Conservation (phyloP, 2,888 invertebrate genomes). For the Hydriomena furcata region DNA sequence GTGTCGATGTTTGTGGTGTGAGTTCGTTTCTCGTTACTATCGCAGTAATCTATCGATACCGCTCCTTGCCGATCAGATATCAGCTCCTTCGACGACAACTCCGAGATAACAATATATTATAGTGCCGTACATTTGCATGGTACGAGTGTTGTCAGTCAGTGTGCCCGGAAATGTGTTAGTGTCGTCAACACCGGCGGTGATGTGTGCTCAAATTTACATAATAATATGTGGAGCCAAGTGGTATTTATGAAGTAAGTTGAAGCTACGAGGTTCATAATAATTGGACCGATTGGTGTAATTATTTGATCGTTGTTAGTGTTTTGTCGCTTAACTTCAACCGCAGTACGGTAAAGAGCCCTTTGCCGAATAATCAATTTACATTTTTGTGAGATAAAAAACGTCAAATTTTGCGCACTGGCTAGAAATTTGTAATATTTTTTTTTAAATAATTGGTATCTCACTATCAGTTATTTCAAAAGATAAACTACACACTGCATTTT, state of each 20-base stretch:
- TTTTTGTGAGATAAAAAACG: slow-evolving; percentile 9
- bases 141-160: slow-evolving; percentile 46
- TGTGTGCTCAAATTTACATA: slow-evolving; percentile 29
- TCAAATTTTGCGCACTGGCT: no score
- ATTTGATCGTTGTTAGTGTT: slow-evolving; percentile 24
- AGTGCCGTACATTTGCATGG: slow-evolving; percentile 49
- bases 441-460: no score
- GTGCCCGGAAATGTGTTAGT: slow-evolving; percentile 41
- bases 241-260: slow-evolving; percentile 62
- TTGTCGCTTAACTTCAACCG: slow-evolving; percentile 31
- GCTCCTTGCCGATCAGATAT: slow-evolving; percentile 52
- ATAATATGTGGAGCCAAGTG: slow-evolving; percentile 68
- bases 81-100: slow-evolving; percentile 49
- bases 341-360: slow-evolving; percentile 42
- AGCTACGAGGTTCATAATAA: background rate
- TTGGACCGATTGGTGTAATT: slow-evolving; percentile 17
- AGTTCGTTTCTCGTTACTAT: slow-evolving; percentile 21
- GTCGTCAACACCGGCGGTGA: slow-evolving; percentile 40
- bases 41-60: slow-evolving; percentile 39
- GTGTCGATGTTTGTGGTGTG: slow-evolving; percentile 1
- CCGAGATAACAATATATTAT: slow-evolving; percentile 54
- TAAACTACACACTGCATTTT: no score
- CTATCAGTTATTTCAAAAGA: no score
- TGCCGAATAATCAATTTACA: slow-evolving; percentile 21
- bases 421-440: no score